A percentile compares a stretch with the other conserved stretches of the same genome.
Conservation (phyloP, 1,140 invertebrate genomes). For the Teleogryllus occipitalis region DNA sequence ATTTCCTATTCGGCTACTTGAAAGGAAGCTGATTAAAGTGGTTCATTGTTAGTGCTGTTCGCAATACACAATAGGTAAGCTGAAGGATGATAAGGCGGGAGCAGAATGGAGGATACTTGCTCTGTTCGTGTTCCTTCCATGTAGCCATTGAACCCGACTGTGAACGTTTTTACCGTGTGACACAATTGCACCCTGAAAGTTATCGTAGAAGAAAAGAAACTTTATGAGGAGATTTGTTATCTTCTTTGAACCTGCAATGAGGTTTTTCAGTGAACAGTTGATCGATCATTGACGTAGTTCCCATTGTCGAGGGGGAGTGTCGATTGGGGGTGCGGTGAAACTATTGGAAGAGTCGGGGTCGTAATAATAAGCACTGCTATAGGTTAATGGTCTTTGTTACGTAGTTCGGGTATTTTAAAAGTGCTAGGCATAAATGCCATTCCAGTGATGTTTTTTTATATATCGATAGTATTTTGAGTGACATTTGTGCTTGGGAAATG, state of each 20-base stretch:
- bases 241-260: neutral
- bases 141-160: slow-evolving; percentile 20
- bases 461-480: neutral
- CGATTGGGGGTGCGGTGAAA: slow-evolving; percentile 9
- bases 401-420: neutral
- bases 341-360: slow-evolving; percentile 6
- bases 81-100: neutral
- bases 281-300: neutral
- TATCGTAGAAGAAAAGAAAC: neutral
- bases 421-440: neutral
- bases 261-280: neutral
- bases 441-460: neutral
- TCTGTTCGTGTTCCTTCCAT: slow-evolving; percentile 8
- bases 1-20: neutral
- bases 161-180: neutral
- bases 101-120: neutral
- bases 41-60: neutral
- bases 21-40: slow-evolving; percentile 14
- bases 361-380: neutral
- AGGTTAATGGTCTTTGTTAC: neutral
- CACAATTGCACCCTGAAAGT: neutral
- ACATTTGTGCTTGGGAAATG: neutral
- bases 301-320: slow-evolving; percentile 13
- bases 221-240: neutral
- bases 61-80: slow-evolving; percentile 8